Evolutionary conservation across 2,113 vertebrate species (phyloP), one percentile per base, ranked within the genome.

Genomic region (Silurus meridionalis): DNA sequence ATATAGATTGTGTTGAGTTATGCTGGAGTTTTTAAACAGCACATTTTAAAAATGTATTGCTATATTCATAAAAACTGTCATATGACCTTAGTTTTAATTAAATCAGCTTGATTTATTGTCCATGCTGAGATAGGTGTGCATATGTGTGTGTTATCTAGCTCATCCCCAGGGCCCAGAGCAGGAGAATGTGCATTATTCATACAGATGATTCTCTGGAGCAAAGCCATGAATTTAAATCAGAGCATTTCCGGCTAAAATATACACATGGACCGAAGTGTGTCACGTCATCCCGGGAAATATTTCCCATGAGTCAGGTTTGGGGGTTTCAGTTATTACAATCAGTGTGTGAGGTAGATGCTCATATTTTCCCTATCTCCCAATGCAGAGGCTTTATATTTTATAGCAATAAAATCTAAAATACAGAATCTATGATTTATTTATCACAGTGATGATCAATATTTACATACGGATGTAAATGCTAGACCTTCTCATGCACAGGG

Each of bases 161-260:
- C 53, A 75, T 25, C 57, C 77, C 72, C 71, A 28, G 28, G 66
- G 64, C 46, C 66, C 13, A 64, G 81, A 84, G 67, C 46, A 52
- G 52, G 46, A 88, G 82, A 28, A 19, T 21, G 66, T 79, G 63
- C 74, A 64, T 48, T 67, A 67, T 84, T 87, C 82, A 86, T 83
- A 61, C 37, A 37, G 83, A 84, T 63, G 17, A 57, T 72, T 46
- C 11, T 64, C 61, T 14, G 1, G 48, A 82, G 80, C 83, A 48
- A 84, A 84, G 3, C 60, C 55, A 84, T 84, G 67, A 15, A 74
- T 84, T n/a, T 74, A 60, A 84, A 74, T 84, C 83, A 75, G 82
- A 82, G 61, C 48, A 66, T 64, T 81, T 81, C 58, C 60, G 63
- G n/a, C 83, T n/a, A 14, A 14, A 77, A 53, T 11, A 15, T 52